phyloP scores from a whole-genome alignment of 2,113 vertebrate species.

The Protomyctophum bolini region DNA sequence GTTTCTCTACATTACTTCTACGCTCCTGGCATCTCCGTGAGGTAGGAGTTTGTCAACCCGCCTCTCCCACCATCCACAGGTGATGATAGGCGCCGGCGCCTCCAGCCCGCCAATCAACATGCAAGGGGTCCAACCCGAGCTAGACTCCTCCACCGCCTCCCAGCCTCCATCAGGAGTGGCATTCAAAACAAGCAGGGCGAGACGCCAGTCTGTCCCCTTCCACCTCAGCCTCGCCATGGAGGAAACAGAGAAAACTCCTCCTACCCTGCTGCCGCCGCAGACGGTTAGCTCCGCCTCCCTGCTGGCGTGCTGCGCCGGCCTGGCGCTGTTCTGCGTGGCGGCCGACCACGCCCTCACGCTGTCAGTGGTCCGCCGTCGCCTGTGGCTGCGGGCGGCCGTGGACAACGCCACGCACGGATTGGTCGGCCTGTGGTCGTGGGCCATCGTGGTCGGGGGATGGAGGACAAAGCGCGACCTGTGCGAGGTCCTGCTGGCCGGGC shows the following conservation, averaged over 20 bases:
- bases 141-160: constrained; percentile 28
- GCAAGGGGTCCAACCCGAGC: constrained; percentile 49
- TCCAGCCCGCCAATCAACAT: constrained; percentile 12
- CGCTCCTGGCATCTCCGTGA: no score
- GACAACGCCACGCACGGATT: constrained; percentile 83
- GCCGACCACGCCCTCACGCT: constrained; percentile 80
- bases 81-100: constrained; percentile 18
- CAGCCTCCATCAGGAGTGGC: no score
- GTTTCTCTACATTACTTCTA: no score
- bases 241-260: constrained; percentile 79
- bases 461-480: constrained; percentile 84
- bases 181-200: background rate
- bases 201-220: constrained; percentile 7
- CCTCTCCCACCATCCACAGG: constrained; percentile 27
- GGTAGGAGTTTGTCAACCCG: no score
- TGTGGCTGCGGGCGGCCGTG: constrained; percentile 83
- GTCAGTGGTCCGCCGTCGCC: constrained; percentile 79
- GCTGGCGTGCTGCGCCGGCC: constrained; percentile 80
- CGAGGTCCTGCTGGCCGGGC: constrained; percentile 84
- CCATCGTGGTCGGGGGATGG: constrained; percentile 79
- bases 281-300: constrained; percentile 82
- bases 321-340: constrained; percentile 83
- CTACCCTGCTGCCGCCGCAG: constrained; percentile 78
- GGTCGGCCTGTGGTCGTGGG: constrained; percentile 89
- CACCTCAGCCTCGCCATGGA: constrained; percentile 79